phyloP scores from a whole-genome alignment of 2,888 invertebrate species.

The Desoria tigrina region DNA sequence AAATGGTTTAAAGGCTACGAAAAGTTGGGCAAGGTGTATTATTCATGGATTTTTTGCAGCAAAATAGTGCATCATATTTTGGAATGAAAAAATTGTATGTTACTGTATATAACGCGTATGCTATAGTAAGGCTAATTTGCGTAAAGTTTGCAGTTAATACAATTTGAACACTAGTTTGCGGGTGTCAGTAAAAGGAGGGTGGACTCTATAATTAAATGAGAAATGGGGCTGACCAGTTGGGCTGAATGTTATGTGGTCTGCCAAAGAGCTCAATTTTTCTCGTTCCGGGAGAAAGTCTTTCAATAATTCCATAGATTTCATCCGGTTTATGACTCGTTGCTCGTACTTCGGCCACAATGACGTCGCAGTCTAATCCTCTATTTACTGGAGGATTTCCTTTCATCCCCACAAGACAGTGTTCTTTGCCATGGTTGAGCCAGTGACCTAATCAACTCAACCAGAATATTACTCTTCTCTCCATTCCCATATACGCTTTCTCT shows the following conservation, averaged over 20 bases:
- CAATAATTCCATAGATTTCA: slow-evolving; percentile 97
- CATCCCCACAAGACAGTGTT: slow-evolving; percentile 95
- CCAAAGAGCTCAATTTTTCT: slow-evolving; percentile 97
- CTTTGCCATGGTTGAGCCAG: slow-evolving; percentile 98
- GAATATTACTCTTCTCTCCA: neutral
- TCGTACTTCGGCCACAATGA: slow-evolving; percentile 95
- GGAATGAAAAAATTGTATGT: no score
- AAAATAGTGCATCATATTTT: no score
- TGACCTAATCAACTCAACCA: slow-evolving; percentile 63
- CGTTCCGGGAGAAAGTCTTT: slow-evolving; percentile 92
- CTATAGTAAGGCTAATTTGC: no score
- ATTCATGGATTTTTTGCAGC: no score
- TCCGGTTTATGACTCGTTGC: slow-evolving; percentile 98
- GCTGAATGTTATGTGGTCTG: slow-evolving; percentile 94
- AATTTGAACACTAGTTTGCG: no score
- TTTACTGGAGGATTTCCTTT: slow-evolving; percentile 92
- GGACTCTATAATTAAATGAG: no score
- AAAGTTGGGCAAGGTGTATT: no score
- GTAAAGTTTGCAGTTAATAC: no score
- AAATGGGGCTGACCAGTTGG: slow-evolving; percentile 77
- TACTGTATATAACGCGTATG: no score
- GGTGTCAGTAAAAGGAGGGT: no score
- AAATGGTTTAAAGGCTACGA: no score
- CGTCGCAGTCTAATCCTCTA: slow-evolving; percentile 93
- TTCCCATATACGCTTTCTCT: neutral